Conservation (phyloP, 2,113 vertebrate species). For the Macheiramphus alcinus region DNA sequence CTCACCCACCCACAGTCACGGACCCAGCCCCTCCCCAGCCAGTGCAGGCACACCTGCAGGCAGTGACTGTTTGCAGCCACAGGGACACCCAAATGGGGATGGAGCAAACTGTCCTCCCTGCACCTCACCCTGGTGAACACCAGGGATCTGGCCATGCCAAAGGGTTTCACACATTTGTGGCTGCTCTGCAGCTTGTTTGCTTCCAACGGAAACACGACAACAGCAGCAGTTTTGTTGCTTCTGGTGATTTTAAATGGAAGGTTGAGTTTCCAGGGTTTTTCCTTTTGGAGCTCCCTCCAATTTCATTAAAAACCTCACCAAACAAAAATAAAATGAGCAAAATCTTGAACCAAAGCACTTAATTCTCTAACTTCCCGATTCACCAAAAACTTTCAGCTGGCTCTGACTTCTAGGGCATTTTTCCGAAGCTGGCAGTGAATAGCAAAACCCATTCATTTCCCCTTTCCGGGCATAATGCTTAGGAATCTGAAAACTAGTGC, state of each 20-base stretch:
- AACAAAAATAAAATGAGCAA: background rate
- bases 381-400: background rate
- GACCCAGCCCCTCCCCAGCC: background rate
- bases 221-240: background rate
- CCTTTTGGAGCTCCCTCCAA: background rate
- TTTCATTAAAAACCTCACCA: background rate
- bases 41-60: no score
- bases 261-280: background rate
- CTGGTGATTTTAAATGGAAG: background rate
- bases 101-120: background rate
- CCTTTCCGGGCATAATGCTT: background rate
- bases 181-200: background rate
- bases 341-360: background rate
- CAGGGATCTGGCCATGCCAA: background rate
- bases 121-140: fast-evolving
- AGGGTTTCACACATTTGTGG: background rate
- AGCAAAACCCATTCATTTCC: background rate
- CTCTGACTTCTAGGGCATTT: background rate
- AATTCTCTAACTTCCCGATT: background rate
- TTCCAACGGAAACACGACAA: background rate
- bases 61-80: background rate
- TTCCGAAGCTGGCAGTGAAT: background rate
- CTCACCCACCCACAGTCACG: fast-evolving
- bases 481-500: background rate
- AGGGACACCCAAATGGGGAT: background rate